Percentiles rank a stretch among this genome's conserved stretches.
These are phyloP conservation scores for Eilema sororculum DNA, from an alignment of 2,888 invertebrate species.

Conservation along the genomic window DNA sequence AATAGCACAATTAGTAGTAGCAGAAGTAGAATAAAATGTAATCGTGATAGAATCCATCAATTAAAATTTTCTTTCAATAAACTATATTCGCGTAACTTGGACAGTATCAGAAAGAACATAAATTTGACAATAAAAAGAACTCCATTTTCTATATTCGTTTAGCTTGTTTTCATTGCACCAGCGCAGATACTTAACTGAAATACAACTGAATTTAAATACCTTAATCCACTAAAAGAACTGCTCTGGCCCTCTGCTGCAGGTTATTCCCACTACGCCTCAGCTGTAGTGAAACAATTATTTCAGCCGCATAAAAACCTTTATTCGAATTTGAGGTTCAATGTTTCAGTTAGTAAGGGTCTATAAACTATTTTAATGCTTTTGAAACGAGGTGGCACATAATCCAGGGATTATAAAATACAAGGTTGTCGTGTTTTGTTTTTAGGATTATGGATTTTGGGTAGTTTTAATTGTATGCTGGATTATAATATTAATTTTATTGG, in stretches of 20 bases:
- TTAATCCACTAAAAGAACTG: neutral
- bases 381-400: slow-evolving; percentile 39
- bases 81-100: too few relatives aligned
- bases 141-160: neutral
- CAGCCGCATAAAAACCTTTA: slow-evolving; percentile 39
- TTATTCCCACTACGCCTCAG: neutral
- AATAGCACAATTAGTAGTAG: too few relatives aligned
- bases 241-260: neutral
- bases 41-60: too few relatives aligned
- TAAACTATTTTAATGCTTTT: slow-evolving; percentile 70
- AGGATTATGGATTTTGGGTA: slow-evolving; percentile 35
- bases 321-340: slow-evolving; percentile 36
- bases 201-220: neutral
- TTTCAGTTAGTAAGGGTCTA: slow-evolving; percentile 53
- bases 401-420: slow-evolving; percentile 25
- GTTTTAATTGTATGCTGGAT: slow-evolving; percentile 49
- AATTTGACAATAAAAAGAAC: too few relatives aligned
- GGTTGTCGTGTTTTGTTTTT: neutral
- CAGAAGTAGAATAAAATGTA: too few relatives aligned
- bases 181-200: neutral
- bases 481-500: slow-evolving; percentile 56
- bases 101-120: too few relatives aligned
- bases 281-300: slow-evolving; percentile 42
- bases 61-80: too few relatives aligned
- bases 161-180: neutral